Evolutionary conservation across 2,888 invertebrate species (phyloP).

Genomic region (Fissipunctia ypsillon): DNA sequence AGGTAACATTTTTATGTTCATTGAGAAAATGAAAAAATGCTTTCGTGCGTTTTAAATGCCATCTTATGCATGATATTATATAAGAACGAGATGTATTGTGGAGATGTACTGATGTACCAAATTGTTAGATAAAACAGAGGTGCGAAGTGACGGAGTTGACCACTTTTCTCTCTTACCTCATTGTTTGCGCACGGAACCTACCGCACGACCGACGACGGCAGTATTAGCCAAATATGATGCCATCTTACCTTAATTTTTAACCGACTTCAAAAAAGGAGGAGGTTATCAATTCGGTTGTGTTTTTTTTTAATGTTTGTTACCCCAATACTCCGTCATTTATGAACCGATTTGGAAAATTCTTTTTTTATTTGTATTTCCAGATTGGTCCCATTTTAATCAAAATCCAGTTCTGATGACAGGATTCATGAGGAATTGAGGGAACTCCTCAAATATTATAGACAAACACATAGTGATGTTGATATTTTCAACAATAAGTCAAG

Average conservation of each 20-base stretch:
- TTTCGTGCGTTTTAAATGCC: conserved; percentile 17
- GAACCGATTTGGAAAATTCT: no score
- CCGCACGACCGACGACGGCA: not conserved
- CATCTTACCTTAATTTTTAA: conserved; percentile 31
- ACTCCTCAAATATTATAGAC: no score
- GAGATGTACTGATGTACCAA: conserved; percentile 41
- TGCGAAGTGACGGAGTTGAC: conserved; percentile 47
- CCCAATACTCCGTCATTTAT: no score
- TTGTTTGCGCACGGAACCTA: conserved; percentile 51
- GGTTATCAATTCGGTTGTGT: no score
- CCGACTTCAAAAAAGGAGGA: no score
- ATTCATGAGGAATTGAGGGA: no score
- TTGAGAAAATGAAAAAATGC: conserved; percentile 7
- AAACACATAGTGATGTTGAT: no score
- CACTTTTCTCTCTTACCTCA: conserved; percentile 63
- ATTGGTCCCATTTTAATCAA: no score
- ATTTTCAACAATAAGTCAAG: no score
- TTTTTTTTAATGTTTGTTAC: no score
- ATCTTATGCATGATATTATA: conserved; percentile 50
- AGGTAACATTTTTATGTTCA: conserved; percentile 19
- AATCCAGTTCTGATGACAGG: no score
- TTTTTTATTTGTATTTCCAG: no score
- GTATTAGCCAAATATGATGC: conserved; percentile 37
- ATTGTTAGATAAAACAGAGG: conserved; percentile 57
- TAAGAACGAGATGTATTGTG: conserved; percentile 41